Evolutionary conservation across 2,797 vertebrate genomes (phyloP).

Genomic region (Hyperoplus immaculatus): DNA sequence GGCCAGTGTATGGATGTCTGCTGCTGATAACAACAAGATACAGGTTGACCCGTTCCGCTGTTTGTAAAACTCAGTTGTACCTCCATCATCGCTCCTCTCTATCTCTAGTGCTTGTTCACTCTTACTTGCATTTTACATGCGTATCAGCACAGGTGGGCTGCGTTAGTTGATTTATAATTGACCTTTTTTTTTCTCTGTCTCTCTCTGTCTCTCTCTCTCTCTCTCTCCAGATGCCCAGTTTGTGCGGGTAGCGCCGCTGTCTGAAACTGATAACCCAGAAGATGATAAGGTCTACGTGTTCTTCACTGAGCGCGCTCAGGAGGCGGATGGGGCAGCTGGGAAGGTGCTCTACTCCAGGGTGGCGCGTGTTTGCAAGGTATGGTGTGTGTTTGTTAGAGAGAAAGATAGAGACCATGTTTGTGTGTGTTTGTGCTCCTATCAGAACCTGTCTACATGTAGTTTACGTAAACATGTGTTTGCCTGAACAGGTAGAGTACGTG

Average conservation of each 20-base stretch:
- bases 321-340: slow-evolving; percentile 85
- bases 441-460: slow-evolving; percentile 38
- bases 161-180: slow-evolving; percentile 26
- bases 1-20: slow-evolving; percentile 43
- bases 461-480: slow-evolving; percentile 40
- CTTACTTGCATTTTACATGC: slow-evolving; percentile 22
- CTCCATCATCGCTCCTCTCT: slow-evolving; percentile 8
- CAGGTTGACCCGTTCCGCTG: slow-evolving; percentile 44
- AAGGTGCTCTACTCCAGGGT: slow-evolving; percentile 89
- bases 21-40: slow-evolving; percentile 62
- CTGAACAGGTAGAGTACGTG: slow-evolving; percentile 12
- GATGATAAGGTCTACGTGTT: slow-evolving; percentile 90
- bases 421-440: slow-evolving; percentile 36
- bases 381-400: slow-evolving; percentile 18
- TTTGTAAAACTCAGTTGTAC: slow-evolving; percentile 52
- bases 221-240: slow-evolving; percentile 84
- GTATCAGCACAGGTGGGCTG: slow-evolving; percentile 1
- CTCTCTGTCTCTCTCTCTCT: slow-evolving; percentile 14
- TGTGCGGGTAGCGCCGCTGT: slow-evolving; percentile 87
- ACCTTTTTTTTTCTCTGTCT: not conserved
- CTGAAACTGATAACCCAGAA: slow-evolving; percentile 89
- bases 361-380: slow-evolving; percentile 88
- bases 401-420: slow-evolving; percentile 36
- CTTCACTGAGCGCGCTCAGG: slow-evolving; percentile 89
- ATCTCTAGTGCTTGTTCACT: not conserved